Percentiles rank a stretch among this genome's conserved stretches.
Conservation (phyloP, 2,797 vertebrate genomes). For the Zonotrichia albicollis region DNA sequence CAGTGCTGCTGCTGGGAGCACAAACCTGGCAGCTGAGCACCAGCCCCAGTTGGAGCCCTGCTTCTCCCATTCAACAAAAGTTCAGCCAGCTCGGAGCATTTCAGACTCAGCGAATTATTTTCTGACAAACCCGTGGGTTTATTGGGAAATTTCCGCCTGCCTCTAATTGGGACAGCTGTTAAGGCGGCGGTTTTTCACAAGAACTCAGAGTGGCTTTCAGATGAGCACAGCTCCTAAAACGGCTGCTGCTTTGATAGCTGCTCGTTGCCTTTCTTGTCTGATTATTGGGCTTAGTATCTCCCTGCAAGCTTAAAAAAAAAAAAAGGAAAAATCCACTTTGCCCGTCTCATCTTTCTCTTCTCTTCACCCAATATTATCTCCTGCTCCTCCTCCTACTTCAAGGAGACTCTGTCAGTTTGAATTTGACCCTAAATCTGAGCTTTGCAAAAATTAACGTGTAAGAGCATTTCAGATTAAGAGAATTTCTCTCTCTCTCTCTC, state of each 20-base stretch:
- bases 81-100: conserved; percentile 49
- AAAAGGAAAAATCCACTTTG: neutral
- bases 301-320: conserved; percentile 14
- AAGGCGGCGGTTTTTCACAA: conserved; percentile 37
- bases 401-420: conserved; percentile 24
- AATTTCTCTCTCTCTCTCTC: neutral
- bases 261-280: conserved; percentile 50
- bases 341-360: conserved; percentile 8
- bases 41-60: neutral
- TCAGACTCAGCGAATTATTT: conserved; percentile 56
- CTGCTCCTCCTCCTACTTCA: neutral
- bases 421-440: conserved; percentile 33
- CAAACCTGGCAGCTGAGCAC: conserved; percentile 43
- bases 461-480: conserved; percentile 4
- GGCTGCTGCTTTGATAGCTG: conserved; percentile 59
- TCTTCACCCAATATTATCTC: neutral
- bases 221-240: conserved; percentile 41
- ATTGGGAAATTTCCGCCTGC: conserved; percentile 57
- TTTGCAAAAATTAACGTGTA: conserved; percentile 8
- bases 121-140: conserved; percentile 17
- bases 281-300: conserved; percentile 54
- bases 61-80: conserved; percentile 10
- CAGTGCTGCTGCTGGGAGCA: neutral
- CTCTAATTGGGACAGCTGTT: conserved; percentile 66
- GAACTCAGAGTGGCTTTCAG: conserved; percentile 9